These are phyloP conservation scores for Lepilemur ruficaudatus DNA, from an alignment of 2,797 vertebrate species.

Conservation along the genomic window DNA sequence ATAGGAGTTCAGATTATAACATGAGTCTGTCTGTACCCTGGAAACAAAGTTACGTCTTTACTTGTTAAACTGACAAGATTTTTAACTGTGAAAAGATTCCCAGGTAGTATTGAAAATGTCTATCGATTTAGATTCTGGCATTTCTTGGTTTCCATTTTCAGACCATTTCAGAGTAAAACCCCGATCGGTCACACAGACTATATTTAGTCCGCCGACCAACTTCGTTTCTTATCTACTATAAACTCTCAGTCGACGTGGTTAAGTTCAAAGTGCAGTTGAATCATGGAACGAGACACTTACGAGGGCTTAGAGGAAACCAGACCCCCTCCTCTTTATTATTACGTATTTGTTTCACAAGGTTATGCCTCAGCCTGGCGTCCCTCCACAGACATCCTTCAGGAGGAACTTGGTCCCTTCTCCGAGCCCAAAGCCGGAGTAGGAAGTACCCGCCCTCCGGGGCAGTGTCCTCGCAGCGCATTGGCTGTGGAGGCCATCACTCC, in stretches of 20 bases:
- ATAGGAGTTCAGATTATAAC: not conserved
- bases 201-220: not conserved
- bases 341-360: not conserved
- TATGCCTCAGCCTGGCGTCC: accelerated
- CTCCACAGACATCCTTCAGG: accelerated
- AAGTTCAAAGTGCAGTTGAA: not conserved
- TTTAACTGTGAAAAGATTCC: not conserved
- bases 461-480: slow-evolving; percentile 26
- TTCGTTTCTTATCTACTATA: not conserved
- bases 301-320: not conserved
- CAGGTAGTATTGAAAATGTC: not conserved
- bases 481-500: not conserved
- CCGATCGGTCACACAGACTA: not conserved
- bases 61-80: not conserved
- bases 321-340: too few species aligned
- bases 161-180: not conserved
- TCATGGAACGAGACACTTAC: not conserved
- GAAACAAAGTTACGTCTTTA: not conserved
- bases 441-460: slow-evolving; percentile 57
- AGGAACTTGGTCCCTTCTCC: not conserved
- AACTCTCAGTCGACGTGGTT: not conserved
- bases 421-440: not conserved
- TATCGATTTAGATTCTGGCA: not conserved
- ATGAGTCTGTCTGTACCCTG: not conserved
- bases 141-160: not conserved